Evolutionary conservation across 2,888 invertebrate species (phyloP).

Genomic region (Thymelicus sylvestris): DNA sequence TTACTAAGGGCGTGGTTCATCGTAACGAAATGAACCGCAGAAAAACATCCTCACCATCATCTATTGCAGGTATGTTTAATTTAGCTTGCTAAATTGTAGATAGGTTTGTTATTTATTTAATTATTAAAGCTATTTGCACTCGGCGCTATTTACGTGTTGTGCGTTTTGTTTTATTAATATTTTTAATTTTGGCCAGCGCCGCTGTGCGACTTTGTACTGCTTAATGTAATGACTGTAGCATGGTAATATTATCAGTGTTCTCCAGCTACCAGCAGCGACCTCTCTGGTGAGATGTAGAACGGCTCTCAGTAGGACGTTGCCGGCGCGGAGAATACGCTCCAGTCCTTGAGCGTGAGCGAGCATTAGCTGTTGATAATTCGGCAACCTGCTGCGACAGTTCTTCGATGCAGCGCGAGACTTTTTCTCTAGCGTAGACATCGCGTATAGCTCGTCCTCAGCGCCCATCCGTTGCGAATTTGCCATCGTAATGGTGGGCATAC

Average conservation of each 20-base stretch:
- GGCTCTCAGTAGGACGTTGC: too few species aligned
- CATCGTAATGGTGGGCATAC: too few species aligned
- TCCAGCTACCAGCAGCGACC: too few species aligned
- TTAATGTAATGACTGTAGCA: not conserved
- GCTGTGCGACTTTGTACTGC: conserved; percentile 3
- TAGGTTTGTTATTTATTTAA: not conserved
- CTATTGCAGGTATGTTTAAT: conserved; percentile 1
- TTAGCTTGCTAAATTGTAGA: not conserved
- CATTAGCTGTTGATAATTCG: too few species aligned
- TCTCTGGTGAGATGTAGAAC: too few species aligned
- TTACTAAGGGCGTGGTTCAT: conserved; percentile 8
- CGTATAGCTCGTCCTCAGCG: too few species aligned
- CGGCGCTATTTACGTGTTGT: not conserved
- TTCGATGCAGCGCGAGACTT: too few species aligned
- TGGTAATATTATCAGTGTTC: not conserved
- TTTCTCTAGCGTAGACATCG: too few species aligned
- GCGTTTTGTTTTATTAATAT: not conserved
- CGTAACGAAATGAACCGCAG: conserved; percentile 4
- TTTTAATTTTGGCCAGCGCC: not conserved
- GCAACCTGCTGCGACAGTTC: too few species aligned
- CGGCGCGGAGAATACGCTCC: too few species aligned
- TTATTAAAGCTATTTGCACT: not conserved
- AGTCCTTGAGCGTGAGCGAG: too few species aligned
- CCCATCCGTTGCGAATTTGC: too few species aligned
- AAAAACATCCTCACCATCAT: not conserved